Evolutionary conservation across 2,888 invertebrate genomes (phyloP).

Genomic region (Schrankia costaestrigalis): DNA sequence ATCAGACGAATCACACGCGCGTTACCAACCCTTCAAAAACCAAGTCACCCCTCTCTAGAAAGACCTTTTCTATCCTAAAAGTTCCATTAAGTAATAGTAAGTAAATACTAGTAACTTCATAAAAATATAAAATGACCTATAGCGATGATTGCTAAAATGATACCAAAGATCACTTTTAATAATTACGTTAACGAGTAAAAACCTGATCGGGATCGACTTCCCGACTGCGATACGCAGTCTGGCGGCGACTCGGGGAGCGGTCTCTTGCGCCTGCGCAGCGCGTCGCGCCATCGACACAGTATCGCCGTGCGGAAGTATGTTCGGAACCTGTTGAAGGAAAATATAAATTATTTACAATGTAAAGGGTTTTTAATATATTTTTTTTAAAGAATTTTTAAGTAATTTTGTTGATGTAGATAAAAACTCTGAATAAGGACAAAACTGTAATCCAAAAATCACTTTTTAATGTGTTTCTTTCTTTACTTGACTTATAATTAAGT

Average conservation of each 20-base stretch:
- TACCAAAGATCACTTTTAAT: conserved; percentile 65
- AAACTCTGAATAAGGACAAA: too few relatives aligned
- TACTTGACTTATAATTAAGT: too few relatives aligned
- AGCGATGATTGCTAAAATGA: conserved; percentile 37
- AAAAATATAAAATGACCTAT: conserved; percentile 8
- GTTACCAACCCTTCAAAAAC: too few relatives aligned
- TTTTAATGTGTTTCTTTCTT: too few relatives aligned
- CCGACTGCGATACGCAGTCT: conserved; percentile 76
- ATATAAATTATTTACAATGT: neutral
- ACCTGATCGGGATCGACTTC: conserved; percentile 82
- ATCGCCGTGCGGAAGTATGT: conserved; percentile 86
- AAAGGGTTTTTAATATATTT: neutral
- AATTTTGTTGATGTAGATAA: too few relatives aligned
- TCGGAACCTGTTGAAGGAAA: conserved; percentile 77
- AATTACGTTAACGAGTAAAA: conserved; percentile 82
- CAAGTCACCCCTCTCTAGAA: too few relatives aligned
- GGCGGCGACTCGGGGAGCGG: conserved; percentile 74
- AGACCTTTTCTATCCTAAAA: too few relatives aligned
- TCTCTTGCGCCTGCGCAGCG: conserved; percentile 57
- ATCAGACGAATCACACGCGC: too few relatives aligned
- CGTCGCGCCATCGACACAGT: conserved; percentile 80
- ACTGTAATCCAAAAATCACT: too few relatives aligned
- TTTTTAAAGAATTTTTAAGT: too few relatives aligned
- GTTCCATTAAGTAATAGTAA: too few relatives aligned
- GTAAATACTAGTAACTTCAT: too few relatives aligned